Base-by-base conservation (phyloP, 2,888 invertebrate species). In the Macrostomum cliftonense region DNA sequence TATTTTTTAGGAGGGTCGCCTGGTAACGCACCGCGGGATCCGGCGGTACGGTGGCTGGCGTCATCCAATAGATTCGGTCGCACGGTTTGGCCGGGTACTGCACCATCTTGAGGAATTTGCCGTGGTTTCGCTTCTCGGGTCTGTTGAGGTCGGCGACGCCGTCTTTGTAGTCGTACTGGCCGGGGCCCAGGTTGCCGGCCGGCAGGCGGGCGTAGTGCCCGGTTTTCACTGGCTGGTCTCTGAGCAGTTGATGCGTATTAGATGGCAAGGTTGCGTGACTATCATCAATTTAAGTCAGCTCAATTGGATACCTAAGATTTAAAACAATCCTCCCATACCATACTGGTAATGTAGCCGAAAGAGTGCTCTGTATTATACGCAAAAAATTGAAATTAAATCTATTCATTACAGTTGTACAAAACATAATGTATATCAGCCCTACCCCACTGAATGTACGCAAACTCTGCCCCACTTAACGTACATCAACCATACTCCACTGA, bases 211-310 rank as follows among this genome's bases (percentile, higher is more conserved):
- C 68, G 42, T 59, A 56, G 52, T 68, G 63, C 20, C 68, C 68
- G 12, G 61, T 63, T 46, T 58, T 59, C 43, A 67, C 64, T 9
- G 67, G 65, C 53, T 64, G 62, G 53, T 64, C 64, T 47, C 67
- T 56, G 28, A 28, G 28, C 9, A 4, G 28, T 28, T 28, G 28
- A 7, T 4, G 28, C 4, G 4, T 4, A 28, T 4, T 28, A 28
- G 28, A 7, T 28, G 4, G 4, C 28, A 28, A 7, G 9, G 28
- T 28, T 9, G 9, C 28, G 28, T 28, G 28, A 28, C 28, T 28
- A 4, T 28, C 5, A 9, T 7, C 28, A 4, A 28, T 4, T 28
- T 28, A 28, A 28, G 28, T 9, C 9, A 28, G n/a, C n/a, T n/a
- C n/a, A n/a, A n/a, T n/a, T n/a, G n/a, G n/a, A n/a, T n/a, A n/a